Evolutionary conservation across 1,140 invertebrate species (phyloP), one percentile per base, ranked within the genome.

Genomic region (Laupala kohalensis): DNA sequence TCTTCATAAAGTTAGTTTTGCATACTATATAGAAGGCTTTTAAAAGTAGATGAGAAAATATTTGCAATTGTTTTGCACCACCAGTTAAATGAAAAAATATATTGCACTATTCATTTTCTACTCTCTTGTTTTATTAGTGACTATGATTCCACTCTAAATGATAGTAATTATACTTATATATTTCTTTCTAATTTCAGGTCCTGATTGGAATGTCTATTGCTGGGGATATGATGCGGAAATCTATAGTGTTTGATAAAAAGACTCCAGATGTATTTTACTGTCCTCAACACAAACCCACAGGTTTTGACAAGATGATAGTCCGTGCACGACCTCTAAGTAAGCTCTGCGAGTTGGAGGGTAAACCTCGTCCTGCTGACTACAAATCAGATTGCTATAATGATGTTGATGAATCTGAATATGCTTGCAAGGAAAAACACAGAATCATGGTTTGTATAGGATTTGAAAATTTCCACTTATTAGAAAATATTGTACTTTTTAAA

Each of bases 181-280:
- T 24, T 71, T 1, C 64, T 71, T 26, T 69, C 13, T 70, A 37
- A 23, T 28, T 29, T 71, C 13, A 64, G 25, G 26, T 65, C 15
- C 73, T 75, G 77, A 73, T 76, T 19, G 73, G 71, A 24, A 28
- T 64, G 27, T 74, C 69, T 9, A 53, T 74, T 15, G 84, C 83
- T n/a, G 88, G 87, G 53, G 90, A 92, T 75, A 89, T 92, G 85
- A 86, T 92, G 82, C 79, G 90, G 29, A 92, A 92, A 79, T 89
- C 88, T 27, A 93, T 93, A 74, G 89, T 93, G 26, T 93, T 87
- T 76, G 90, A 93, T 76, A 90, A 92, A 78, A 90, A 91, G 74
- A 92, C 90, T 1, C 91, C 91, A 1, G 88, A 91, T 76, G 89
- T 92, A 0, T 93, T 93, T 79, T 93, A 93, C 78, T 93, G 91